Conservation (phyloP, 2,888 invertebrate genomes). For the Barypeithes pellucidus region DNA sequence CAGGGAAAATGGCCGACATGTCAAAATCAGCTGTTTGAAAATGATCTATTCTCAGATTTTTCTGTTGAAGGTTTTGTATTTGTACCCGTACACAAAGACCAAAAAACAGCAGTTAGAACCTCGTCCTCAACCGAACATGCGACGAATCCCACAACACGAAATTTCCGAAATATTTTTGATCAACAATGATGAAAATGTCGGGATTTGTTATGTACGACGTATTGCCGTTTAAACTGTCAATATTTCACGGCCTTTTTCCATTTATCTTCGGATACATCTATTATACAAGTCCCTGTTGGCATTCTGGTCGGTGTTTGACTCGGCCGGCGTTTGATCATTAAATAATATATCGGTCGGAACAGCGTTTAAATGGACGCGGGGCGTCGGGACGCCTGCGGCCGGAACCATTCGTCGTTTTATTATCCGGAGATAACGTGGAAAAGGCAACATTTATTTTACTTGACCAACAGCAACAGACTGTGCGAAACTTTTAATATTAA, state of each 20-base stretch:
- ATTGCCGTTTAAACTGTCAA: background rate
- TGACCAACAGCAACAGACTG: conserved; percentile 2
- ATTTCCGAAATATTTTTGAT: too few relatives aligned
- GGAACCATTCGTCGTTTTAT: conserved; percentile 18
- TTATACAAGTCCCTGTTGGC: conserved; percentile 19
- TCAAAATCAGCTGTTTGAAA: too few relatives aligned
- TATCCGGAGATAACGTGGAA: conserved; percentile 9
- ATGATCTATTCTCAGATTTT: too few relatives aligned
- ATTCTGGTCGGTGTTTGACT: conserved; percentile 8
- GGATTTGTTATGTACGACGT: too few relatives aligned
- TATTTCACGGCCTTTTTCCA: conserved; percentile 4
- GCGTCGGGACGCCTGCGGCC: background rate
- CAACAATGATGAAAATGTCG: too few relatives aligned
- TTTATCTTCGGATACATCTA: conserved; percentile 14
- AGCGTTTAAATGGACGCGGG: conserved; percentile 11
- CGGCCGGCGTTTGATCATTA: conserved; percentile 14
- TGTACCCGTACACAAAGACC: too few relatives aligned
- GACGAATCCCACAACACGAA: too few relatives aligned
- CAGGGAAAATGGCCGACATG: too few relatives aligned
- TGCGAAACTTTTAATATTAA: conserved; percentile 2
- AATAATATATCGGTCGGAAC: conserved; percentile 10
- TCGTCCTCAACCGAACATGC: too few relatives aligned
- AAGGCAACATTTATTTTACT: conserved; percentile 14
- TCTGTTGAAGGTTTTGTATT: too few relatives aligned
- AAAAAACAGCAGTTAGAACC: too few relatives aligned